phyloP scores from a whole-genome alignment of 2,888 invertebrate species.

The Chrysodeixis includens region DNA sequence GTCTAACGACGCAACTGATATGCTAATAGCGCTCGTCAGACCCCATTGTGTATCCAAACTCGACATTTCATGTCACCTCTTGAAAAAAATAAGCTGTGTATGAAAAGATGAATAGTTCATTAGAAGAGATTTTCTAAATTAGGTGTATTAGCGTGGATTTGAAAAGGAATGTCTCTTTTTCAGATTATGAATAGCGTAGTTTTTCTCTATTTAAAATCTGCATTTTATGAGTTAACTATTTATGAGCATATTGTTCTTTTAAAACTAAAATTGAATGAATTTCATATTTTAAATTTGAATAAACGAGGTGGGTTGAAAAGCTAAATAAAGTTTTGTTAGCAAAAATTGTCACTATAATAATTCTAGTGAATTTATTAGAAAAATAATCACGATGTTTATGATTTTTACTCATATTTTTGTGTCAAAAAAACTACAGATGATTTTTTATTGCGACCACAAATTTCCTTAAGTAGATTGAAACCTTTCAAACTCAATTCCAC shows the following conservation, averaged over 20 bases:
- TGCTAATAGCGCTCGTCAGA: constrained; percentile 79
- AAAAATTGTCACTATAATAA: too few relatives aligned
- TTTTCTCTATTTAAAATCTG: neutral
- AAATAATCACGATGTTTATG: too few relatives aligned
- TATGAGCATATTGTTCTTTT: neutral
- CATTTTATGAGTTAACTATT: neutral
- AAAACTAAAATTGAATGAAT: neutral
- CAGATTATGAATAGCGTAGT: constrained; percentile 1
- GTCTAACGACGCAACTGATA: constrained; percentile 75
- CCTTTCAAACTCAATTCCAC: neutral
- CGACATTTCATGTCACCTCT: constrained; percentile 62
- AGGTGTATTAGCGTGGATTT: constrained; percentile 19
- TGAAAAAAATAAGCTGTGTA: constrained; percentile 61
- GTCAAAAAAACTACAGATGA: too few relatives aligned
- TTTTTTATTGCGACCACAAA: neutral
- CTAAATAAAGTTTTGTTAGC: too few relatives aligned
- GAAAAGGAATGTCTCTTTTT: constrained; percentile 10
- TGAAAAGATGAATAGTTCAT: constrained; percentile 70
- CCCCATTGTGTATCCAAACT: constrained; percentile 70
- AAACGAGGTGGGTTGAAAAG: neutral
- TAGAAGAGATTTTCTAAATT: constrained; percentile 49
- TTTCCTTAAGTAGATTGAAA: neutral
- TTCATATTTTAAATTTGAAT: neutral
- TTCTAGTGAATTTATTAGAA: too few relatives aligned
- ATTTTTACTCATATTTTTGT: too few relatives aligned